Percentiles rank a stretch among this genome's conserved stretches.
Evolutionary conservation across 64 coral and sea anemone species (phyloP).

Genomic region (Astreopora myriophthalma): DNA sequence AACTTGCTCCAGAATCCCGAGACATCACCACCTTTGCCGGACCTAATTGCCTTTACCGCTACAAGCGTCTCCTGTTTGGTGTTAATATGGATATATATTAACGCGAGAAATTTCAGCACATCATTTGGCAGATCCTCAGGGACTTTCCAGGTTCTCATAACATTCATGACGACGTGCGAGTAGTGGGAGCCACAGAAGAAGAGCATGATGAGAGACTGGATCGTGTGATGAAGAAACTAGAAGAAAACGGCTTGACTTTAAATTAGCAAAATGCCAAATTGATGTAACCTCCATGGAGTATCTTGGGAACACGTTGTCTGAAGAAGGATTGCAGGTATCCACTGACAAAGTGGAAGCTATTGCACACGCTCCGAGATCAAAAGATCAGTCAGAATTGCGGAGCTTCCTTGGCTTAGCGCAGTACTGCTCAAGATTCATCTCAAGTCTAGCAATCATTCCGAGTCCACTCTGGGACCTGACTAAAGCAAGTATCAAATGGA

Average conservation of each 20-base stretch:
- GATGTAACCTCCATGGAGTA: conserved; percentile 13
- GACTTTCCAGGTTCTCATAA: conserved; percentile 6
- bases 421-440: conserved; percentile 25
- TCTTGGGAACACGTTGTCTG: conserved; percentile 5
- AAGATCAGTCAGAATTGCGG: conserved; percentile 40
- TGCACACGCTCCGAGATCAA: conserved; percentile 28
- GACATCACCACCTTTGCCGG: conserved; percentile 52
- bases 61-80: conserved; percentile 29
- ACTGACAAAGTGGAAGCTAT: too few species aligned
- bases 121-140: conserved; percentile 40
- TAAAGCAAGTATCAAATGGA: conserved; percentile 17
- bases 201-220: conserved; percentile 54
- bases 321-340: conserved; percentile 21
- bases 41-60: conserved; percentile 11
- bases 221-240: conserved; percentile 17
- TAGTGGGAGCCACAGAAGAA: conserved; percentile 1
- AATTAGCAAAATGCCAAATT: conserved; percentile 55
- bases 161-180: background rate
- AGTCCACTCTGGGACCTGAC: conserved; percentile 61
- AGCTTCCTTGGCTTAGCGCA: conserved; percentile 50
- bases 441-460: conserved; percentile 25
- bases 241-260: conserved; percentile 39
- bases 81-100: conserved; percentile 26
- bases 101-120: conserved; percentile 30
- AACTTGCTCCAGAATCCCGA: conserved; percentile 6